phyloP scores from a whole-genome alignment of 92 coral and sea anemone genomes.

The Heteractis magnifica region DNA sequence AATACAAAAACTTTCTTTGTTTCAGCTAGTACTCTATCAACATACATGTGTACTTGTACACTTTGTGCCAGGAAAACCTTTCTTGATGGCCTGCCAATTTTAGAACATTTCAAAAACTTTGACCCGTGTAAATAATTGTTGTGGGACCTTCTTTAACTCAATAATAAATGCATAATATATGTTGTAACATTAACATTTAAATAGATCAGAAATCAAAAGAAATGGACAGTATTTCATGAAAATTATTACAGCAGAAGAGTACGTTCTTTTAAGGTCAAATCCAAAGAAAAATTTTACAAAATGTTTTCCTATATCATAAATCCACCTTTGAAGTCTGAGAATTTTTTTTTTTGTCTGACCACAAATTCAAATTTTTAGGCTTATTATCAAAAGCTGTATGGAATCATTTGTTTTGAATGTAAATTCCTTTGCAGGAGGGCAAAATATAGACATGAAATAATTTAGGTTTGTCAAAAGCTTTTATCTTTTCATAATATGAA shows the following conservation, averaged over 20 bases:
- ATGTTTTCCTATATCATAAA: neutral
- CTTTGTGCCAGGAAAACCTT: neutral
- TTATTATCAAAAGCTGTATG: constrained; percentile 2
- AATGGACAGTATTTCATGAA: neutral
- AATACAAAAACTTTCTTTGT: neutral
- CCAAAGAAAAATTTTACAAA: neutral
- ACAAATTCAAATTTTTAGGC: neutral
- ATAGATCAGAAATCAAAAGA: neutral
- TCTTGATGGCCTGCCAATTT: neutral
- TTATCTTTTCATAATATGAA: neutral
- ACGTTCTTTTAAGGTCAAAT: neutral
- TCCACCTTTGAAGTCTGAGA: neutral
- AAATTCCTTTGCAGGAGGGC: constrained; percentile 24
- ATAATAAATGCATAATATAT: too few species aligned
- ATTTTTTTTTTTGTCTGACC: neutral
- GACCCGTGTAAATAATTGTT: neutral
- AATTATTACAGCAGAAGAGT: neutral
- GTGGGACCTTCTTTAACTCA: too few species aligned
- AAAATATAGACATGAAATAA: neutral
- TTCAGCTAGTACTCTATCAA: neutral
- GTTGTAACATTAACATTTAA: neutral
- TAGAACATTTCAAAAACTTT: neutral
- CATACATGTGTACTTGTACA: neutral
- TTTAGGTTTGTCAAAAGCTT: neutral
- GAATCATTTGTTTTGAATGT: constrained; percentile 7